Conservation (phyloP, 2,888 invertebrate species). For the Argyra leucocephala region DNA sequence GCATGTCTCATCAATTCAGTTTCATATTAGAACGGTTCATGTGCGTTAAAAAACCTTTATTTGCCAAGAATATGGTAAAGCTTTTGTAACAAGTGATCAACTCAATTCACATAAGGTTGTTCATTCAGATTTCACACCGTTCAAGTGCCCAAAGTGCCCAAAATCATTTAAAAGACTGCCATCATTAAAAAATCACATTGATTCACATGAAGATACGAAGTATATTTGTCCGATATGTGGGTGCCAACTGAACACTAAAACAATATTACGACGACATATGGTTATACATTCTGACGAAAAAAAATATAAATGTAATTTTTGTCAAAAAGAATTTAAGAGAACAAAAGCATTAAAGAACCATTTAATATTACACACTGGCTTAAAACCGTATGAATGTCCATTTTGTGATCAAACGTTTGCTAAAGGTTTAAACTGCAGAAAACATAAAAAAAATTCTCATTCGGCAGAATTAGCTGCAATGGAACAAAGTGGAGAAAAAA, state of each 20-base stretch:
- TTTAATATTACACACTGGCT: constrained; percentile 40
- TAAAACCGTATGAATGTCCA: constrained; percentile 40
- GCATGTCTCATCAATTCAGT: constrained; percentile 25
- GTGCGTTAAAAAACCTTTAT: constrained; percentile 28
- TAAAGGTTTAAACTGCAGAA: constrained; percentile 42
- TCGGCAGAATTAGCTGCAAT: constrained; percentile 40
- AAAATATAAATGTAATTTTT: constrained; percentile 39
- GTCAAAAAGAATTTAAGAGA: constrained; percentile 39
- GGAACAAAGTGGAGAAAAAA: constrained; percentile 28
- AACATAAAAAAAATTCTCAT: constrained; percentile 41
- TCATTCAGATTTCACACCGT: constrained; percentile 33
- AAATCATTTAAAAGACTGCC: constrained; percentile 22
- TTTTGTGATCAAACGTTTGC: constrained; percentile 41
- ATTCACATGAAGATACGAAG: constrained; percentile 41
- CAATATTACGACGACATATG: constrained; percentile 45
- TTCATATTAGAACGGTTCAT: constrained; percentile 16
- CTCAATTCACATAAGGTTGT: constrained; percentile 37
- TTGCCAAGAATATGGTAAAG: constrained; percentile 35
- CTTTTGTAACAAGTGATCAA: constrained; percentile 31
- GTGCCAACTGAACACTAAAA: constrained; percentile 40
- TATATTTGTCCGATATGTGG: constrained; percentile 44
- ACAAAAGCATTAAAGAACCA: constrained; percentile 41
- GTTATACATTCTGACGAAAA: constrained; percentile 39
- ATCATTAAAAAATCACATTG: constrained; percentile 34
- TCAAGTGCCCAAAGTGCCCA: constrained; percentile 31